Evolutionary conservation across 2,888 invertebrate genomes (phyloP).

Genomic region (Rhorus exstirpatorius): DNA sequence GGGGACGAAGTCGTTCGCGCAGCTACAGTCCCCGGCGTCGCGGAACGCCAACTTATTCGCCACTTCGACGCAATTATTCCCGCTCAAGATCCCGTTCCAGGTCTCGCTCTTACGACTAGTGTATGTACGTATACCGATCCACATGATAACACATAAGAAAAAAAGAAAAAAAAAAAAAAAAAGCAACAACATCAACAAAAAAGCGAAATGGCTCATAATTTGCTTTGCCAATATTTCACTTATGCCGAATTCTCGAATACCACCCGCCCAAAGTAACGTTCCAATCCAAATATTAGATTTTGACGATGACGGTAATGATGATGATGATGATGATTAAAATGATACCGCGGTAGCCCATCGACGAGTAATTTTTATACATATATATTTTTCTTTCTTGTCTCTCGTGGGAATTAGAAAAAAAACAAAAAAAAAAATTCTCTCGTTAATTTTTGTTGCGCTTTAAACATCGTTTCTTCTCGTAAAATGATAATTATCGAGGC

Average conservation of each 20-base stretch:
- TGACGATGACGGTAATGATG: too few species aligned
- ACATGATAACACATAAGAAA: conserved; percentile 81
- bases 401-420: background rate
- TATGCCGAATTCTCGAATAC: conserved; percentile 76
- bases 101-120: conserved; percentile 85
- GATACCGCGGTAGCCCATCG: too few species aligned
- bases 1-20: conserved; percentile 89
- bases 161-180: conserved; percentile 44
- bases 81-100: conserved; percentile 91
- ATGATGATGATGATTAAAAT: too few species aligned
- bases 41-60: conserved; percentile 97
- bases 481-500: background rate
- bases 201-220: conserved; percentile 74
- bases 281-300: conserved; percentile 75
- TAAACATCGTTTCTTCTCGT: conserved; percentile 17
- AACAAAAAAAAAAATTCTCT: conserved; percentile 6
- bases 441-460: conserved; percentile 39
- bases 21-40: conserved; percentile 94
- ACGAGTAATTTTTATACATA: conserved; percentile 22
- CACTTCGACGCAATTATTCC: conserved; percentile 94
- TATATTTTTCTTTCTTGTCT: conserved; percentile 14
- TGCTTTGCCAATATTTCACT: conserved; percentile 80
- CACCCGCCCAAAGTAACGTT: conserved; percentile 70
- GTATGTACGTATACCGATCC: conserved; percentile 85
- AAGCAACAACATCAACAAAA: conserved; percentile 13